phyloP scores from a whole-genome alignment of 2,113 vertebrate species.

The human region DNA sequence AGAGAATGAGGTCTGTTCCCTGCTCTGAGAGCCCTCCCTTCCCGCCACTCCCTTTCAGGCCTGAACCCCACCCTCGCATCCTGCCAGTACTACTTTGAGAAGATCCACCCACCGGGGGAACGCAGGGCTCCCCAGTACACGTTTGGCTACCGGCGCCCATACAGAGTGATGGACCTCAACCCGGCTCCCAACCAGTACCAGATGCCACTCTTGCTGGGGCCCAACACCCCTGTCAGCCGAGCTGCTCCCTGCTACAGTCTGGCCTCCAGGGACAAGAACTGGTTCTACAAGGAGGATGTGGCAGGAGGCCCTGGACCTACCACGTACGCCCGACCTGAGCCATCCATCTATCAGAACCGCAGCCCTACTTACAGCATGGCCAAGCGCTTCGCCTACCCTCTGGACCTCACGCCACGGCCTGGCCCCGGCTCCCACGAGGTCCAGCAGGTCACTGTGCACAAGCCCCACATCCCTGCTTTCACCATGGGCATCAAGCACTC shows the following conservation, averaged over 20 bases:
- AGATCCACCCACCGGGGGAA: conserved; percentile 56
- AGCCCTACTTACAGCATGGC: conserved; percentile 68
- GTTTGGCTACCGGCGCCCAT: conserved; percentile 61
- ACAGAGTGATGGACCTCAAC: conserved; percentile 60
- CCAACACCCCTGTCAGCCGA: neutral
- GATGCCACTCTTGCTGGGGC: conserved; percentile 54
- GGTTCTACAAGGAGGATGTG: conserved; percentile 62
- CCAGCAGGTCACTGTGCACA: conserved; percentile 61
- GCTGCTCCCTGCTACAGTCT: conserved; percentile 68
- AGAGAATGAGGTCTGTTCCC: neutral
- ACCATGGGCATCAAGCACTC: conserved; percentile 77
- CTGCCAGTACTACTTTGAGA: conserved; percentile 65
- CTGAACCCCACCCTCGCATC: conserved; percentile 36
- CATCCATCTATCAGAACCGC: conserved; percentile 52
- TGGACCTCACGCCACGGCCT: conserved; percentile 31
- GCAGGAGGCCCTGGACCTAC: conserved; percentile 70
- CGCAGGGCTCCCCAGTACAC: conserved; percentile 63
- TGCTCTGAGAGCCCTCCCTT: neutral
- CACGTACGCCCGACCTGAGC: conserved; percentile 5
- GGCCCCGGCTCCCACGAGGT: conserved; percentile 63
- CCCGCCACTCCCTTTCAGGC: conserved; percentile 24
- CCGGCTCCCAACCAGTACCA: conserved; percentile 71
- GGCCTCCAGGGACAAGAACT: neutral
- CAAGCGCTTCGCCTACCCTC: neutral
- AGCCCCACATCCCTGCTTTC: conserved; percentile 61